phyloP scores from a whole-genome alignment of 2,888 invertebrate species.

The Geotrupes spiniger region DNA sequence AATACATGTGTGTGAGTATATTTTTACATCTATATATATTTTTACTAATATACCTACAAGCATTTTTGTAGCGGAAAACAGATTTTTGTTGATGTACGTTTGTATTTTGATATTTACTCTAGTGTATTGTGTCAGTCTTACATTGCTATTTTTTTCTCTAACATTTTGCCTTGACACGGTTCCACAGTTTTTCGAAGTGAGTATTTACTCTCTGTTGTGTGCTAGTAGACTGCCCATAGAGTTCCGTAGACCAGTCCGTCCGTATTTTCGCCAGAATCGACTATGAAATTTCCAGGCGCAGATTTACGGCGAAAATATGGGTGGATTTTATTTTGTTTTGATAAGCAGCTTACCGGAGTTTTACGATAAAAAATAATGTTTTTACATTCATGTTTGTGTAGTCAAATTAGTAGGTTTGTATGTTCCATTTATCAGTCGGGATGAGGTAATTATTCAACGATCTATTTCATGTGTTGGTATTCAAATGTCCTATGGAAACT shows the following conservation, averaged over 20 bases:
- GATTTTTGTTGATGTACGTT: conserved; percentile 37
- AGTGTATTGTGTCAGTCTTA: conserved; percentile 45
- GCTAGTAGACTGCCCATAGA: conserved; percentile 40
- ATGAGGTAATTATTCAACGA: conserved; percentile 49
- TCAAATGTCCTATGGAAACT: conserved; percentile 57
- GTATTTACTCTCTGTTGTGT: conserved; percentile 63
- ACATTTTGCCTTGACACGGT: conserved; percentile 68
- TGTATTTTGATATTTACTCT: conserved; percentile 31
- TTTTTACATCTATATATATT: conserved; percentile 6
- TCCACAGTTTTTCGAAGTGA: conserved; percentile 68
- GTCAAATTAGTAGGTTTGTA: conserved; percentile 25
- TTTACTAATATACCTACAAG: conserved; percentile 37
- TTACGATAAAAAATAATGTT: conserved; percentile 20
- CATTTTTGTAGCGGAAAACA: conserved; percentile 52
- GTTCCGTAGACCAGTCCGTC: conserved; percentile 40
- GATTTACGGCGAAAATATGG: conserved; percentile 16
- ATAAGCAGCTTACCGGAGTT: conserved; percentile 27
- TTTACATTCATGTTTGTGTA: conserved; percentile 18
- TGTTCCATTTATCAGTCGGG: conserved; percentile 34
- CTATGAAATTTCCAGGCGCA: conserved; percentile 17
- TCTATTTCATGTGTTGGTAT: conserved; percentile 64
- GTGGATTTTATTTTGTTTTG: conserved; percentile 18
- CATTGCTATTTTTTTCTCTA: conserved; percentile 57
- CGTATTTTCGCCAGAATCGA: conserved; percentile 32
- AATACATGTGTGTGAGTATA: conserved; percentile 66